These are phyloP conservation scores for Mus spretus DNA, from an alignment of 2,797 vertebrate species.

Conservation along the genomic window DNA sequence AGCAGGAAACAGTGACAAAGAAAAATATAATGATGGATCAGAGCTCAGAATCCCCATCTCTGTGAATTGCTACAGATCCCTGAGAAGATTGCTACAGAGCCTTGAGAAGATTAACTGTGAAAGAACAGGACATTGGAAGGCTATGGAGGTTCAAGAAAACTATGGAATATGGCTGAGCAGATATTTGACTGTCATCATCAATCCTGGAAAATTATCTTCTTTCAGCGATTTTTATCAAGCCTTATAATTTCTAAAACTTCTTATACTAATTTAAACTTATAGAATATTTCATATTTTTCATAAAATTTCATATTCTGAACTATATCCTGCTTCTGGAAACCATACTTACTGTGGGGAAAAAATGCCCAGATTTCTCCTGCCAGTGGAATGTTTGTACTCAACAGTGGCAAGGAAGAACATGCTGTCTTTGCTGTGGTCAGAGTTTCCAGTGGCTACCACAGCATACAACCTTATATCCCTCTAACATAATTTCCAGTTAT, in stretches of 20 bases:
- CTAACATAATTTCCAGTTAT: not conserved
- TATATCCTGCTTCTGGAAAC: not conserved
- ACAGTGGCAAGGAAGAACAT: not conserved
- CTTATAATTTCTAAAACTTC: not conserved
- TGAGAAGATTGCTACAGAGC: too few species aligned
- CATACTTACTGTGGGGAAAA: not conserved
- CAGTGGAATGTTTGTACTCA: not conserved
- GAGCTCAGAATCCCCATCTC: not conserved
- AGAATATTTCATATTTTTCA: not conserved
- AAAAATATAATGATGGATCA: not conserved
- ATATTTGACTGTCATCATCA: not conserved
- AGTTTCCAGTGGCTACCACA: not conserved
- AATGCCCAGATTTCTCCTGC: not conserved
- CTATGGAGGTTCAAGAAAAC: not conserved
- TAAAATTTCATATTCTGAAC: not conserved
- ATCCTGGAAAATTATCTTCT: not conserved
- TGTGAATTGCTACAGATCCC: not conserved
- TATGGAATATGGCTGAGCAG: not conserved
- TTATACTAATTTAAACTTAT: not conserved
- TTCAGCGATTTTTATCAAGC: not conserved
- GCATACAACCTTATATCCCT: not conserved
- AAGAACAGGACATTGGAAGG: not conserved
- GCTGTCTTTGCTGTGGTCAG: not conserved
- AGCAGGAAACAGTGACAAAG: not conserved
- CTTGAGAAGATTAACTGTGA: not conserved